Evolutionary conservation across 2,113 vertebrate species (phyloP).

Genomic region (Malurus cyaneus): DNA sequence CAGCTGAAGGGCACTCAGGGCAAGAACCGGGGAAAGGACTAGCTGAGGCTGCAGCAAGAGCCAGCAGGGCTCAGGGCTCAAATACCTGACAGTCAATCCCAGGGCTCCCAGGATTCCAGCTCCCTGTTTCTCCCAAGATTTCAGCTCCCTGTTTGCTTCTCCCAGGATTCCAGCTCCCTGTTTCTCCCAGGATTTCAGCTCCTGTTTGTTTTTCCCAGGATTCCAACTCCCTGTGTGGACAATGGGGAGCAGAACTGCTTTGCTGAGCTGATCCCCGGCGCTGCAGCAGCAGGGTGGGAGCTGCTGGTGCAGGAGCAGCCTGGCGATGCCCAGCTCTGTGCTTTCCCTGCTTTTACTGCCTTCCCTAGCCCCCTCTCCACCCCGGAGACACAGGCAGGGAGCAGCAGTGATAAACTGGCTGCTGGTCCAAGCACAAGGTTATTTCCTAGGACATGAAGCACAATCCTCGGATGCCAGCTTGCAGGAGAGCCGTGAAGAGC

Average conservation of each 20-base stretch:
- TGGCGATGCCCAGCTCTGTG: not conserved
- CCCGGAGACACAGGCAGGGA: not conserved
- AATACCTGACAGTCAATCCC: not conserved
- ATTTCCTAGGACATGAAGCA: constrained; percentile 36
- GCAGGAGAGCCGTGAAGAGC: not conserved
- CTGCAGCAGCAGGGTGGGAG: not conserved
- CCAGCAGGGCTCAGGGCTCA: not conserved
- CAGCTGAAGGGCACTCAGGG: not conserved
- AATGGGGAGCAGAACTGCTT: not conserved
- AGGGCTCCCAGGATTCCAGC: not conserved
- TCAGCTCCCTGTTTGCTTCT: not conserved
- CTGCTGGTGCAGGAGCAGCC: not conserved
- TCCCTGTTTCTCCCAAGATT: not conserved
- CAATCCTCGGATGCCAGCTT: not conserved
- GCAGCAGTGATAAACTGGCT: not conserved
- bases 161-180: too few relatives aligned
- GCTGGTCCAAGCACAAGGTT: not conserved
- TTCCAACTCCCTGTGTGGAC: not conserved
- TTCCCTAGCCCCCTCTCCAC: not conserved
- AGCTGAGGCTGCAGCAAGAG: not conserved
- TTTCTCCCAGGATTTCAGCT: not conserved
- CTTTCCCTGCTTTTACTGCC: not conserved
- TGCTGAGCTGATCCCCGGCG: not conserved
- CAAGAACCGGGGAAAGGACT: not conserved
- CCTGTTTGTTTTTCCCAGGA: not conserved